Conservation (phyloP, 2,113 vertebrate genomes). For the Asarcornis scutulata region DNA sequence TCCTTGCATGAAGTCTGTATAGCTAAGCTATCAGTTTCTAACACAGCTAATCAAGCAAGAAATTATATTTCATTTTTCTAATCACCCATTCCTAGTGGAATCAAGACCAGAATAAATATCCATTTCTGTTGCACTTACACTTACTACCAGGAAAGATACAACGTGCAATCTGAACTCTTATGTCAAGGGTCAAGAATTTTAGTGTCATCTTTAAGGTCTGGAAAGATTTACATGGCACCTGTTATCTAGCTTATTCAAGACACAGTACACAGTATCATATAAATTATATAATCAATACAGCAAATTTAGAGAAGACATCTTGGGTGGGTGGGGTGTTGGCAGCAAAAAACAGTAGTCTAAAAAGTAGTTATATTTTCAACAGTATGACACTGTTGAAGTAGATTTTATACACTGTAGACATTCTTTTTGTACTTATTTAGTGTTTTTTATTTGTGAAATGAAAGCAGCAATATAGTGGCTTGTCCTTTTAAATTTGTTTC, state of each 20-base stretch:
- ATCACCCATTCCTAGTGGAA: neutral
- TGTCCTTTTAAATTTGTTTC: neutral
- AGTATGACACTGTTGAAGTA: neutral
- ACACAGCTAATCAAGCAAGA: neutral
- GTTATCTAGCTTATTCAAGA: neutral
- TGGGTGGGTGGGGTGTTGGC: neutral
- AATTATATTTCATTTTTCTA: neutral
- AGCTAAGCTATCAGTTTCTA: slow-evolving; percentile 1
- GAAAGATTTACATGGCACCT: neutral
- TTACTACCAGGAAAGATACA: neutral
- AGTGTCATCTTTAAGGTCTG: neutral
- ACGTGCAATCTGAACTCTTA: neutral
- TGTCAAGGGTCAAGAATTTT: neutral
- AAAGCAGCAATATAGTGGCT: neutral
- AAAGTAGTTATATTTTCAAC: neutral
- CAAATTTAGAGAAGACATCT: neutral
- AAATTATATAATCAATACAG: neutral
- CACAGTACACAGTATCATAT: fast-evolving
- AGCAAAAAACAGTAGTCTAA: neutral
- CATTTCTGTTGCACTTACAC: neutral
- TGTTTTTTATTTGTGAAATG: neutral
- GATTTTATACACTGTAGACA: neutral
- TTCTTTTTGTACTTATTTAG: neutral
- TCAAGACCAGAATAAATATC: slow-evolving; percentile 10
- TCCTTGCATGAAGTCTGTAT: neutral